phyloP scores from a whole-genome alignment of 1,140 invertebrate genomes.

The Papilio xuthus region DNA sequence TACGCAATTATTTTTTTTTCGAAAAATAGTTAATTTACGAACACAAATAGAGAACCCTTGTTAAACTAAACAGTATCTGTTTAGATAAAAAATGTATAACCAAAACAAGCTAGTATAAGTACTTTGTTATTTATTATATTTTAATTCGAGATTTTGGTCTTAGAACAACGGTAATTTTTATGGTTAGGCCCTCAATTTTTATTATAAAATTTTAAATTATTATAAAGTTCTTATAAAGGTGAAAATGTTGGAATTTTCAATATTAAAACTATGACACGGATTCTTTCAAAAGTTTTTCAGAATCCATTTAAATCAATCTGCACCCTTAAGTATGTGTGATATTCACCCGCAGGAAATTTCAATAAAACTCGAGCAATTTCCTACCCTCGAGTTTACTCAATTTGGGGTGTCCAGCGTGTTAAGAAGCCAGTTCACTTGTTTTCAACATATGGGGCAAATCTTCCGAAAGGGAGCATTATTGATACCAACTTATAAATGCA shows the following conservation, averaged over 20 bases:
- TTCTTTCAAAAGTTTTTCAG: slow-evolving; percentile 14
- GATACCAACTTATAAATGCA: slow-evolving; percentile 31
- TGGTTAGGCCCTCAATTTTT: too few relatives aligned
- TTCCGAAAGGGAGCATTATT: slow-evolving; percentile 53
- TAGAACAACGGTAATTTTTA: too few relatives aligned
- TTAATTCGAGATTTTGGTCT: too few relatives aligned
- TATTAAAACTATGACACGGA: not conserved
- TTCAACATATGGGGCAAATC: slow-evolving; percentile 73
- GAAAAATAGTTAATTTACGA: too few relatives aligned
- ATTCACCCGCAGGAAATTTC: slow-evolving; percentile 72
- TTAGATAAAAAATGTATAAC: too few relatives aligned
- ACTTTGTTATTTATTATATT: too few relatives aligned
- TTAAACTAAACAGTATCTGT: too few relatives aligned
- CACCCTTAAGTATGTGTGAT: slow-evolving; percentile 56
- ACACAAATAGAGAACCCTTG: too few relatives aligned
- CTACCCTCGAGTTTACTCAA: slow-evolving; percentile 64
- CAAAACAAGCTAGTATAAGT: too few relatives aligned
- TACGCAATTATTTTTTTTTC: not conserved
- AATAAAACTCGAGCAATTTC: slow-evolving; percentile 69
- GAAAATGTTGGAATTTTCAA: not conserved
- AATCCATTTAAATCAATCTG: slow-evolving; percentile 41
- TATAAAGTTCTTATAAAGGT: not conserved
- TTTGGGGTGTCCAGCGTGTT: slow-evolving; percentile 74
- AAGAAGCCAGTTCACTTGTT: slow-evolving; percentile 74
- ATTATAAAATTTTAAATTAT: too few relatives aligned